phyloP scores from a whole-genome alignment of 2,888 invertebrate species.

The Gisinianus flammeolus region DNA sequence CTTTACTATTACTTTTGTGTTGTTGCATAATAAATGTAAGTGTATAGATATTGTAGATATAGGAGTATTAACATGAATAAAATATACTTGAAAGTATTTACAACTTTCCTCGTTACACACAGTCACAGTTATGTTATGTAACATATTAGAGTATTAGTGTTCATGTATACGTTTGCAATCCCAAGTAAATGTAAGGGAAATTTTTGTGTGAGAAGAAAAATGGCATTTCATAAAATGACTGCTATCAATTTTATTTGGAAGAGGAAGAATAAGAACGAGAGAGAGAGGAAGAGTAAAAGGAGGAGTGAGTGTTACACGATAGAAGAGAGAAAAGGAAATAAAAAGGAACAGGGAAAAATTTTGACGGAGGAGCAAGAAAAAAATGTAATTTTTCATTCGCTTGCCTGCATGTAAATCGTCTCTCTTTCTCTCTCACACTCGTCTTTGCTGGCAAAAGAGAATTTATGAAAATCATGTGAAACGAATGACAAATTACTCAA shows the following conservation, averaged over 20 bases:
- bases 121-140: background rate
- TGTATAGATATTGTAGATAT: too few relatives aligned
- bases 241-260: constrained; percentile 51
- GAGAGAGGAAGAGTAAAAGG: constrained; percentile 22
- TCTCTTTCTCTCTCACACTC: constrained; percentile 33
- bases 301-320: background rate
- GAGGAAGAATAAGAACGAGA: constrained; percentile 36
- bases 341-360: constrained; percentile 41
- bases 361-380: constrained; percentile 46
- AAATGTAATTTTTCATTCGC: constrained; percentile 57
- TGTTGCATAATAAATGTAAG: too few relatives aligned
- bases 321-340: constrained; percentile 33
- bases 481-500: constrained; percentile 59
- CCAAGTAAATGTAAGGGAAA: constrained; percentile 30
- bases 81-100: too few relatives aligned
- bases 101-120: too few relatives aligned
- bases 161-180: background rate
- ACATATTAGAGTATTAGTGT: background rate
- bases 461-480: constrained; percentile 59
- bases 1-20: too few relatives aligned
- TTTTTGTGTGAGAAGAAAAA: constrained; percentile 36
- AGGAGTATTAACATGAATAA: too few relatives aligned
- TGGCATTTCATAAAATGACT: constrained; percentile 47
- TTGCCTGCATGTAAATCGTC: constrained; percentile 34
- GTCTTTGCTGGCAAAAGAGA: constrained; percentile 45